phyloP scores from a whole-genome alignment of 1,140 invertebrate genomes.

The Heliconius melpomene region DNA sequence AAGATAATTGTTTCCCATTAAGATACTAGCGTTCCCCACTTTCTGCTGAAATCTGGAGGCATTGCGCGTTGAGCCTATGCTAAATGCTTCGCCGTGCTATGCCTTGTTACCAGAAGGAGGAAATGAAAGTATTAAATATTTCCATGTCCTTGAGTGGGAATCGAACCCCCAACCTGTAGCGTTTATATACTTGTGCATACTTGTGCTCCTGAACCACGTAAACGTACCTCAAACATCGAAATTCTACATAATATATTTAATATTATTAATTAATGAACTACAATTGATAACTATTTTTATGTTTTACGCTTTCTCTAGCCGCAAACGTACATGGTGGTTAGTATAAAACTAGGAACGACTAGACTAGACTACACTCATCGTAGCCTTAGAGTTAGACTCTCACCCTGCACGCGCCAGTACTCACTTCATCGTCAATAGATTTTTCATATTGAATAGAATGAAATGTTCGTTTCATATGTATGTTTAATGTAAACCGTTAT shows the following conservation, averaged over 20 bases:
- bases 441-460: background rate
- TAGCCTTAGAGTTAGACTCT: background rate
- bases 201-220: no score
- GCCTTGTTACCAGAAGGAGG: no score
- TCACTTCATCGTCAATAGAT: background rate
- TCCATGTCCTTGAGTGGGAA: no score
- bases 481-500: background rate
- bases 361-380: background rate
- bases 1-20: no score
- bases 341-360: conserved; percentile 39
- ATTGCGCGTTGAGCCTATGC: no score
- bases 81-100: no score
- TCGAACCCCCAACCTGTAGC: no score
- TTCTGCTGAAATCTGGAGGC: no score
- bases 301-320: conserved; percentile 56
- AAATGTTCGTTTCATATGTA: background rate
- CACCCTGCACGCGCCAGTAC: background rate
- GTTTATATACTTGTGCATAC: no score
- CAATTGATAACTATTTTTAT: conserved; percentile 33
- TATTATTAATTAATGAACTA: background rate
- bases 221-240: no score
- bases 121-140: background rate
- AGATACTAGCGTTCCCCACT: no score
- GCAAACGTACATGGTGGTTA: conserved; percentile 63
- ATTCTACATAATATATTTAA: background rate